phyloP scores from a whole-genome alignment of 2,113 vertebrate genomes.

The Cyprinodon tularosa region DNA sequence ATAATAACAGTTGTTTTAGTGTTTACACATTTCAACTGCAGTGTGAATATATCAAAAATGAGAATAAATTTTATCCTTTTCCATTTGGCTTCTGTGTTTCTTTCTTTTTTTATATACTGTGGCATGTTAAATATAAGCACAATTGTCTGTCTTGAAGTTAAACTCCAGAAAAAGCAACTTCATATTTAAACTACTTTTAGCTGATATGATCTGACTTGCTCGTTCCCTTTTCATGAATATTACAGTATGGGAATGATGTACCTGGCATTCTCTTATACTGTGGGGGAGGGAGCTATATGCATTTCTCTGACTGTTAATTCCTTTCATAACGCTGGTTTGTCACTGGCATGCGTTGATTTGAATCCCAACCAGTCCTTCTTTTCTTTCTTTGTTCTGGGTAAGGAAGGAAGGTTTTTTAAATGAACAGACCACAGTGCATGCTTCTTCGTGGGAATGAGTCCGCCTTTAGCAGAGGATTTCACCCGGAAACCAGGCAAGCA shows the following conservation, averaged over 20 bases:
- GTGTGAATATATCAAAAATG: not conserved
- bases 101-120: not conserved
- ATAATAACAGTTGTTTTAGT: not conserved
- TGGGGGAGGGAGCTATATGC: constrained; percentile 5
- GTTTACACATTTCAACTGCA: not conserved
- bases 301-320: constrained; percentile 31
- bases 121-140: not conserved
- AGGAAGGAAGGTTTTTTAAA: constrained; percentile 48
- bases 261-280: constrained; percentile 8
- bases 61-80: not conserved
- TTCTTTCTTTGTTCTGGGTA: constrained; percentile 57
- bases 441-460: constrained; percentile 75
- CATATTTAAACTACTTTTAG: constrained; percentile 2
- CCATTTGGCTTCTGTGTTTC: not conserved
- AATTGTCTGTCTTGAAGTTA: not conserved
- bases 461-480: constrained; percentile 66
- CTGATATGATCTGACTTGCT: not conserved
- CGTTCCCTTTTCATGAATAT: not conserved
- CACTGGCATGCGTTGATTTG: constrained; percentile 71
- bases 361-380: constrained; percentile 75
- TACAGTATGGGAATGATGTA: constrained; percentile 1
- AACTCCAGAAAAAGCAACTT: constrained; percentile 3
- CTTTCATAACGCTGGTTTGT: constrained; percentile 46
- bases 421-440: constrained; percentile 70
- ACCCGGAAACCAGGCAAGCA: constrained; percentile 65